Percentiles rank a stretch among this genome's conserved stretches.
Evolutionary conservation across 1,140 invertebrate species (phyloP).

Genomic region (Papilio glaucus): DNA sequence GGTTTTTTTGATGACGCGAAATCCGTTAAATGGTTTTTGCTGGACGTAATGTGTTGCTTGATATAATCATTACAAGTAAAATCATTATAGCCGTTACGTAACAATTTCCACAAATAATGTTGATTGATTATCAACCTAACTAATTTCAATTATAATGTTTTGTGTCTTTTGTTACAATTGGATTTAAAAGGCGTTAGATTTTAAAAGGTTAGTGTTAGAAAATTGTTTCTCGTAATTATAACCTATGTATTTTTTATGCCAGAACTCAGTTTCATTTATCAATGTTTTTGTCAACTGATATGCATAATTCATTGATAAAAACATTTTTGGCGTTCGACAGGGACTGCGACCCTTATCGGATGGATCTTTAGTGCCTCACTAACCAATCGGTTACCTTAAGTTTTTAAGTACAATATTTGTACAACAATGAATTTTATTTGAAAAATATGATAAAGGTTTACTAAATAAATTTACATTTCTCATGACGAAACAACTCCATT

Average conservation of each 20-base stretch:
- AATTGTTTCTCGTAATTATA: no score
- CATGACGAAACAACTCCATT: constrained; percentile 54
- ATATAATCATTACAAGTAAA: constrained; percentile 8
- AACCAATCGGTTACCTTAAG: neutral
- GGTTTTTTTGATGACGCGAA: neutral
- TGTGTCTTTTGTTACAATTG: no score
- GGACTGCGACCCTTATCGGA: no score
- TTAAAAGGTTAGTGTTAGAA: no score
- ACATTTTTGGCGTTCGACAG: no score
- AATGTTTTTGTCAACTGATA: no score
- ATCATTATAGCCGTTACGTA: neutral
- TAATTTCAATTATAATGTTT: no score
- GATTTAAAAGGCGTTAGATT: no score
- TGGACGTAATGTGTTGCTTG: neutral
- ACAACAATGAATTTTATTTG: neutral
- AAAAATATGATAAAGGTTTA: neutral
- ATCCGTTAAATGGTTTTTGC: neutral
- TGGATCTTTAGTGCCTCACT: neutral
- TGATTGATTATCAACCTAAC: no score
- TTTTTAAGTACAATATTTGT: neutral
- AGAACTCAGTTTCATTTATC: no score
- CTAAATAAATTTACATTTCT: constrained; percentile 6
- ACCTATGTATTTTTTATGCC: no score
- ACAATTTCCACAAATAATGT: neutral
- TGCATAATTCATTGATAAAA: no score